Evolutionary conservation across 2,797 vertebrate genomes (phyloP).

Genomic region (Naso thynnoides): DNA sequence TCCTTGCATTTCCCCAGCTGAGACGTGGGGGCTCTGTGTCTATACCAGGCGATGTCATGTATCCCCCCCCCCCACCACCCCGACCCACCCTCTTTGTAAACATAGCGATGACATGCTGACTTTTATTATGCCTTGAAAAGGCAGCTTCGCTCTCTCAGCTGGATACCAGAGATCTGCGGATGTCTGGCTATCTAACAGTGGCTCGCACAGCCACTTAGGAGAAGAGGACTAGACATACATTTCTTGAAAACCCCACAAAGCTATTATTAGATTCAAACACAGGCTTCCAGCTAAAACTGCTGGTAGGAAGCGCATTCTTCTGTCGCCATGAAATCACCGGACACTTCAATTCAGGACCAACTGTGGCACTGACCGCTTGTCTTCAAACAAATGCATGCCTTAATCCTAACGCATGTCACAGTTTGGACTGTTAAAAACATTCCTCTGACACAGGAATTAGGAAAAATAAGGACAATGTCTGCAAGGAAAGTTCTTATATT

Average conservation of each 20-base stretch:
- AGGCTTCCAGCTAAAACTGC: slow-evolving; percentile 80
- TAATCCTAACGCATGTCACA: slow-evolving; percentile 22
- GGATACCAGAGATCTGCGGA: slow-evolving; percentile 35
- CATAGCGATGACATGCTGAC: slow-evolving; percentile 31
- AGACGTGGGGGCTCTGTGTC: slow-evolving; percentile 66
- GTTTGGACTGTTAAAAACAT: slow-evolving; percentile 37
- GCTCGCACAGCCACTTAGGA: slow-evolving; percentile 41
- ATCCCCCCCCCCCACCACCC: slow-evolving; percentile 7
- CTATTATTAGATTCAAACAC: slow-evolving; percentile 83
- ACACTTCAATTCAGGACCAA: slow-evolving; percentile 56
- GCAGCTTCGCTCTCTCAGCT: slow-evolving; percentile 47
- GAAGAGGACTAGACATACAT: slow-evolving; percentile 46
- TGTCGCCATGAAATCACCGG: slow-evolving; percentile 73
- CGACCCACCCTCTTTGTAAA: slow-evolving; percentile 52
- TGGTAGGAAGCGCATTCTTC: slow-evolving; percentile 77
- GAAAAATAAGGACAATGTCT: not conserved
- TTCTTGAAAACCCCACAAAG: slow-evolving; percentile 60
- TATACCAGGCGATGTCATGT: slow-evolving; percentile 57
- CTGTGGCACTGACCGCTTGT: slow-evolving; percentile 35
- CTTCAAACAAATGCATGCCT: slow-evolving; percentile 52
- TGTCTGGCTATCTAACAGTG: slow-evolving; percentile 28
- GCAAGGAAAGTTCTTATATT: not conserved
- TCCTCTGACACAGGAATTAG: slow-evolving; percentile 28
- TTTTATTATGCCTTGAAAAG: slow-evolving; percentile 51
- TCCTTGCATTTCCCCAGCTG: slow-evolving; percentile 59